Base-by-base conservation (phyloP, 1,140 invertebrate species). In the Bombyx mandarina region DNA sequence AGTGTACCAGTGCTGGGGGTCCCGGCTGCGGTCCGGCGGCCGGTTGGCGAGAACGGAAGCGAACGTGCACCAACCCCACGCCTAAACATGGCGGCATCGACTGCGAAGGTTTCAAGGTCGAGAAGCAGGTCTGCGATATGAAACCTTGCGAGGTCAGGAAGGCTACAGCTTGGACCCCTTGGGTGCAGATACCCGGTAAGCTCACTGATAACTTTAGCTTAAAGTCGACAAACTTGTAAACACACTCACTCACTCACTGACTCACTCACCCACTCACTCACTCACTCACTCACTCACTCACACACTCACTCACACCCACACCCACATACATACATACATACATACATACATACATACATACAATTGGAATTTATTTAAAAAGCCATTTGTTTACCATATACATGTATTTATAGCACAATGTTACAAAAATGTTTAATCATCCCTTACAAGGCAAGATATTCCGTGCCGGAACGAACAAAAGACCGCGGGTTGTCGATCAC, bases 151-250 rank as follows among this genome's bases (percentile, higher is more conserved):
- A 90, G 0, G 92, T 91, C 8, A 90, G 90, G 54, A 91, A 91
- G 63, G 88, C 91, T 0, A 92, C 92, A 0, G 76, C 89, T 1
- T 96, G 94, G 94, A 95, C 94, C 0, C 92, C 92, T 0, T 97
- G 95, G 94, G 75, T 94, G 42, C 81, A 85, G 45, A 82, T 82
- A 69, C 75, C 77, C 42, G 72, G 84, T 87, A 43, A 73, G 71
- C 69, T 42, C n/a, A 43, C 26, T 10, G n/a, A 3, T 53, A 22
- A 53, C 8, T 42, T 12, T 35, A 18, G 12, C 12, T 18, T 18
- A 18, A 18, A 18, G 12, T 18, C 12, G 12, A 18, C 12, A 18
- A 18, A 18, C 1, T 18, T 18, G 0, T 18, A 0, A 18, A 18
- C 12, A 18, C 12, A 18, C 12, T 0, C 12, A 18, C 12, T 18